Percentiles rank a stretch among this genome's conserved stretches.
Evolutionary conservation across 2,888 invertebrate species (phyloP).

Genomic region (Scaeva pyrastri): DNA sequence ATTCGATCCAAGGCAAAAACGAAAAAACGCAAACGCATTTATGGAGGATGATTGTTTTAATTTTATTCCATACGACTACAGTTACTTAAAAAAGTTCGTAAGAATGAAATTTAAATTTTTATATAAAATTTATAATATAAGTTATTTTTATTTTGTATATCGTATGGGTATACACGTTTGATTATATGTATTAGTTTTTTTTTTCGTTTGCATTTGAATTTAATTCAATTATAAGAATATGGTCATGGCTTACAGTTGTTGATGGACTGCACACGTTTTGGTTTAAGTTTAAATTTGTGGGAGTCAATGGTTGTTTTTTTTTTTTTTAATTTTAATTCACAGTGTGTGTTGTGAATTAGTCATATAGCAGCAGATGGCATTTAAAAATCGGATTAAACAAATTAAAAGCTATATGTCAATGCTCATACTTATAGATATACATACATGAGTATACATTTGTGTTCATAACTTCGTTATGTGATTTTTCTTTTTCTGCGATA

Average conservation of each 20-base stretch:
- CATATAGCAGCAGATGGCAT: conserved; percentile 6
- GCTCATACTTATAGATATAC: no score
- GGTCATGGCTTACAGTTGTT: not conserved
- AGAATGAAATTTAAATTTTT: conserved; percentile 48
- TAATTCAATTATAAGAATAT: conserved; percentile 50
- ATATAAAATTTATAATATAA: conserved; percentile 10
- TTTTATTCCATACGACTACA: conserved; percentile 81
- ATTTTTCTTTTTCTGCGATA: no score
- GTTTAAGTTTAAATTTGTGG: conserved; percentile 16
- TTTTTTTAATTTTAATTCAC: not conserved
- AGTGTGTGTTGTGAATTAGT: conserved; percentile 1
- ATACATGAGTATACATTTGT: no score
- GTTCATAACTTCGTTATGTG: no score
- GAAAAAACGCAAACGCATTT: conserved; percentile 64
- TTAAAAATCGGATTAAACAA: not conserved
- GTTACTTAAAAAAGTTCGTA: conserved; percentile 83
- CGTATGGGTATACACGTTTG: conserved; percentile 59
- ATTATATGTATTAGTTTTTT: conserved; percentile 42
- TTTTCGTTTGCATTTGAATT: conserved; percentile 24
- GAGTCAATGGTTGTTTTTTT: not conserved
- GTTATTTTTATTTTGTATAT: conserved; percentile 18
- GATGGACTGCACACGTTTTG: conserved; percentile 8
- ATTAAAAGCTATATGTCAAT: not conserved
- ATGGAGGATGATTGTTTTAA: conserved; percentile 83
- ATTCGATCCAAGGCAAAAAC: conserved; percentile 12